Evolutionary conservation across 2,888 invertebrate genomes (phyloP), one percentile per base, ranked within the genome.

Genomic region (Campoletis raptor): DNA sequence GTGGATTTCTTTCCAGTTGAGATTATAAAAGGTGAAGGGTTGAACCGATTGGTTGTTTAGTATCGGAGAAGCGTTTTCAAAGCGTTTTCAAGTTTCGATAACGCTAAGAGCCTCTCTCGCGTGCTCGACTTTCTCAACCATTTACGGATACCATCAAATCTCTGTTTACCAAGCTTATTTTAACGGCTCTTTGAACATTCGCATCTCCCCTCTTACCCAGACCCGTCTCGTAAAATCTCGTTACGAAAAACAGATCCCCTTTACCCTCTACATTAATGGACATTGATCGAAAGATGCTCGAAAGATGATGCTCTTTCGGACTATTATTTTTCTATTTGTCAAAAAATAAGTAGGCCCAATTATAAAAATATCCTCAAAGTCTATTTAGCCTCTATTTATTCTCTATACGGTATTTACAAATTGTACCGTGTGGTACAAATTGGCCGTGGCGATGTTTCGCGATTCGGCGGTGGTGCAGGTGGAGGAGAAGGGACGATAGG

Each of bases 341-440:
- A 30, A 30, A 2, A 30, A 30, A 30, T 30, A 30, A 30, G 30
- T 30, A 30, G 30, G 30, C 3, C 30, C 48, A 9, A 6, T 7
- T 15, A 52, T n/a, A 52, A 52, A 52, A 52, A 52, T 52, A n/a
- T 18, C n/a, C n/a, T 52, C 0, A 5, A 18, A 52, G n/a, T 52
- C 18, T 52, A 52, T 52, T 52, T 52, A 18, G 18, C n/a, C n/a
- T n/a, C n/a, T n/a, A n/a, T n/a, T n/a, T n/a, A n/a, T n/a, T n/a
- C n/a, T n/a, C n/a, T n/a, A n/a, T n/a, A n/a, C n/a, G 89, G 87
- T 85, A 89, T 90, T 90, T 91, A 90, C 91, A n/a, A n/a, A n/a
- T n/a, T n/a, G n/a, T n/a, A n/a, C 89, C 89, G 83, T 80, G 88
- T 80, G 88, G 92, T 92, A 93, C 93, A 93, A 93, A 93, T 93